Conservation (phyloP, 2,797 vertebrate genomes). For the Sebastiscus tertius region DNA sequence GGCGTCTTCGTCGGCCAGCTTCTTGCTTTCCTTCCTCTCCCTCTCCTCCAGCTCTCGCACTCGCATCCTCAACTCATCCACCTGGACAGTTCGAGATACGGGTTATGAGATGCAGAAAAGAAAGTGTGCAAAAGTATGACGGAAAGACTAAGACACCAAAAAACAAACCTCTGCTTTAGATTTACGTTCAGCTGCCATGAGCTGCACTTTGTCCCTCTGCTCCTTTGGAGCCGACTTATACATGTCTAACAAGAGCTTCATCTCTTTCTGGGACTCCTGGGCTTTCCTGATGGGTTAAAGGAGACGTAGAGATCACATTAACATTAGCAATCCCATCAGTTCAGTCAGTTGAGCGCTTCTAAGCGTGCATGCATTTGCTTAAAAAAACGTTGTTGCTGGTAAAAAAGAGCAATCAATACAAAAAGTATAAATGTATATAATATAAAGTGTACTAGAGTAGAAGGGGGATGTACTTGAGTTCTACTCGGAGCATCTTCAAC, state of each 20-base stretch:
- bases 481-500: constrained; percentile 89
- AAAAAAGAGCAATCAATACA: neutral
- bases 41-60: constrained; percentile 92
- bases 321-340: neutral
- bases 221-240: constrained; percentile 96
- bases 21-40: constrained; percentile 92
- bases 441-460: neutral
- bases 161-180: constrained; percentile 91
- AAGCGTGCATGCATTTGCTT: neutral
- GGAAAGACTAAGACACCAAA: neutral
- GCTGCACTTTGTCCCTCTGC: constrained; percentile 94
- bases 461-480: constrained; percentile 86
- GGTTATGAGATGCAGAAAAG: neutral
- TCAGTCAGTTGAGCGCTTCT: neutral
- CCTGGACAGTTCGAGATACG: constrained; percentile 65
- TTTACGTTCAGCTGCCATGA: constrained; percentile 95
- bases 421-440: neutral
- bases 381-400: neutral
- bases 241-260: constrained; percentile 95
- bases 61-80: constrained; percentile 89
- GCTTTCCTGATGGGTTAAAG: constrained; percentile 85
- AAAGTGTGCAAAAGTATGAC: neutral
- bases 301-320: neutral
- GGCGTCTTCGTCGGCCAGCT: constrained; percentile 93
- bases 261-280: constrained; percentile 96